phyloP scores from a whole-genome alignment of 2,888 invertebrate genomes.

The Mythimna loreyi region DNA sequence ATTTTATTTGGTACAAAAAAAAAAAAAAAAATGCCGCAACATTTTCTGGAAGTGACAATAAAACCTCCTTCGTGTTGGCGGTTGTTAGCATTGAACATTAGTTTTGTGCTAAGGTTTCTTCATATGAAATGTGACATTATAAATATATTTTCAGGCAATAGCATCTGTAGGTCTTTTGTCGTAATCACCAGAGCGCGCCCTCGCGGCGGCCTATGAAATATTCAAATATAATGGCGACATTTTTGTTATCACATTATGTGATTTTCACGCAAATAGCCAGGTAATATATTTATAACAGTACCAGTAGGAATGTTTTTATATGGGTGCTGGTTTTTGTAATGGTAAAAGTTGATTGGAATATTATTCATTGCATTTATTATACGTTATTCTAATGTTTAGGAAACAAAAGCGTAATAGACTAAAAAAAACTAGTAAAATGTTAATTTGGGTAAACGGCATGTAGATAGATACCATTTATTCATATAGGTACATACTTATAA shows the following conservation, averaged over 20 bases:
- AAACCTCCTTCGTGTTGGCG: conserved; percentile 1
- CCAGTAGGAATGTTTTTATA: conserved; percentile 3
- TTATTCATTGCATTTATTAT: not conserved
- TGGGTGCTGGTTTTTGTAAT: conserved; percentile 4
- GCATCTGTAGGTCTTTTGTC: conserved; percentile 15
- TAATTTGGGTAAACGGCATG: too few species aligned
- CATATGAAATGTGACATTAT: conserved; percentile 38
- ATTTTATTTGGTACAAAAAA: conserved; percentile 3
- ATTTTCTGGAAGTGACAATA: conserved; percentile 8
- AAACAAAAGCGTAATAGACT: not conserved
- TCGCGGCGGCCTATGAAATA: conserved; percentile 75
- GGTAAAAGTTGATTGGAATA: conserved; percentile 19
- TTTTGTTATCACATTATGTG: conserved; percentile 75
- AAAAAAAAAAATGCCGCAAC: not conserved
- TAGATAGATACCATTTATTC: too few species aligned
- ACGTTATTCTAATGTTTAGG: not conserved
- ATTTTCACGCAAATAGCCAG: conserved; percentile 66
- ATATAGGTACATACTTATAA: too few species aligned
- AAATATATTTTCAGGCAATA: conserved; percentile 40
- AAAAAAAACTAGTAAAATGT: too few species aligned
- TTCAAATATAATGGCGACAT: conserved; percentile 75
- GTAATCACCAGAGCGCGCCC: conserved; percentile 31
- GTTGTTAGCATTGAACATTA: conserved; percentile 13
- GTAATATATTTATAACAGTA: conserved; percentile 34
- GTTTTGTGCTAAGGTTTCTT: conserved; percentile 17